Base-by-base conservation (phyloP, 2,797 vertebrate genomes). In the Lutjanus argentimaculatus region DNA sequence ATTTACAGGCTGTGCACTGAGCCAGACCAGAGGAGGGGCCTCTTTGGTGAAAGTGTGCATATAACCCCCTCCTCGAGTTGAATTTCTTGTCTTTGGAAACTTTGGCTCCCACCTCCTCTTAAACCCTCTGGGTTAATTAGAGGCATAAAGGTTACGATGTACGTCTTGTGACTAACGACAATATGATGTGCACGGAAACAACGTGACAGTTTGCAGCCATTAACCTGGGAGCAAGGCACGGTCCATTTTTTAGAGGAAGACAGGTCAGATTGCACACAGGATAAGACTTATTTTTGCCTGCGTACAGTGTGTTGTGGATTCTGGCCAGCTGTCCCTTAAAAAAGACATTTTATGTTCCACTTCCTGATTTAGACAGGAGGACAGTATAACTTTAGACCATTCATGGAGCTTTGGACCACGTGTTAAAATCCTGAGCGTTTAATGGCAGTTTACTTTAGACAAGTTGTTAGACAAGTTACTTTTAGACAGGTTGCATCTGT, bases 1-100 rank as follows among this genome's bases (percentile, higher is more conserved):
- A 96, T 98, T 98, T 97, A 98, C 93, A 96, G 95, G 95, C 96
- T 97, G 97, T 92, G 91, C 77, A 85, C 94, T 97, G 97, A 98
- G 96, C 93, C 91, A 96, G 96, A 94, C 94, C 97, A 99, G 97
- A 95, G 95, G 92, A 82, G 80, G 85, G 84, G 86, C 74, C 80
- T 83, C 72, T 77, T 43, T 1, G 80, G 85, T 69, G 87, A 90
- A 92, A 92, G 86, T 85, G 58, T 88, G 83, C 56, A 52, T 25
- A 82, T 53, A 25, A 57, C 67, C 45, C 42, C 21, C 48, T 2
- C n/a, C 17, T n/a, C 6, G 19, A 78, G 79, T 87, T 83, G 69
- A 55, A 76, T 85, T 89, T 90, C 86, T 88, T 75, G 85, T 84
- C 86, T 90, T 83, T 90, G 85, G 87, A 92, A 91, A 89, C 80